These are phyloP conservation scores for Epizoanthus rinbou DNA, from an alignment of 92 coral and sea anemone genomes.

Conservation along the genomic window DNA sequence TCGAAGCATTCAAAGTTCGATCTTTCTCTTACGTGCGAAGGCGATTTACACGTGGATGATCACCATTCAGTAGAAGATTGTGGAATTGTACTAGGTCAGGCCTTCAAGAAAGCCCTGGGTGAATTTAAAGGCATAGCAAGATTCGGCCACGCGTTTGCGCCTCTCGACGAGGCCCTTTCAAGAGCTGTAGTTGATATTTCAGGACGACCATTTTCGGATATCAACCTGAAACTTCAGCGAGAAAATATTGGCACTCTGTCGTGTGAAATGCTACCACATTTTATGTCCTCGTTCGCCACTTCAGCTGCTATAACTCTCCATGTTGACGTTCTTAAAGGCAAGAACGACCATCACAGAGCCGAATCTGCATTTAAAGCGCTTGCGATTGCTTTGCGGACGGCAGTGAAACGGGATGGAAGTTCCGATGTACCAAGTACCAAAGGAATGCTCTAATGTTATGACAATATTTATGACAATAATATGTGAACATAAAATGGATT, in stretches of 20 bases:
- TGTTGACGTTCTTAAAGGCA: constrained; percentile 57
- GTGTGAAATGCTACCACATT: constrained; percentile 58
- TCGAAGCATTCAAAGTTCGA: constrained; percentile 57
- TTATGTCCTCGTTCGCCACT: constrained; percentile 55
- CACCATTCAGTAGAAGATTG: constrained; percentile 69
- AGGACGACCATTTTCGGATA: constrained; percentile 55
- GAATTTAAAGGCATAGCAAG: constrained; percentile 55
- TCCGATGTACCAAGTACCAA: constrained; percentile 60
- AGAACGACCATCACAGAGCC: constrained; percentile 60
- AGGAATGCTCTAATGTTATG: constrained; percentile 47
- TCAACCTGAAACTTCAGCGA: constrained; percentile 53
- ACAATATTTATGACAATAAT: not conserved
- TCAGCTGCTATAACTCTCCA: constrained; percentile 62
- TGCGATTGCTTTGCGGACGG: constrained; percentile 53
- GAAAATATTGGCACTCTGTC: constrained; percentile 58
- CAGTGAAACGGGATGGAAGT: constrained; percentile 54
- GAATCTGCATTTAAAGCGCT: constrained; percentile 65
- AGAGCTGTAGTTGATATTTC: constrained; percentile 65
- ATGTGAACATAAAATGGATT: not conserved
- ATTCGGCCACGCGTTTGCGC: constrained; percentile 65
- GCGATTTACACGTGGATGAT: constrained; percentile 63
- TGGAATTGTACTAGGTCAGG: constrained; percentile 64
- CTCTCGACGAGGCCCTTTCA: constrained; percentile 62
- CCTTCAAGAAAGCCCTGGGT: constrained; percentile 62
- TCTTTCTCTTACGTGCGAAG: constrained; percentile 50